Base-by-base conservation (phyloP, 2,888 invertebrate genomes). In the Epirrhoe alternata region DNA sequence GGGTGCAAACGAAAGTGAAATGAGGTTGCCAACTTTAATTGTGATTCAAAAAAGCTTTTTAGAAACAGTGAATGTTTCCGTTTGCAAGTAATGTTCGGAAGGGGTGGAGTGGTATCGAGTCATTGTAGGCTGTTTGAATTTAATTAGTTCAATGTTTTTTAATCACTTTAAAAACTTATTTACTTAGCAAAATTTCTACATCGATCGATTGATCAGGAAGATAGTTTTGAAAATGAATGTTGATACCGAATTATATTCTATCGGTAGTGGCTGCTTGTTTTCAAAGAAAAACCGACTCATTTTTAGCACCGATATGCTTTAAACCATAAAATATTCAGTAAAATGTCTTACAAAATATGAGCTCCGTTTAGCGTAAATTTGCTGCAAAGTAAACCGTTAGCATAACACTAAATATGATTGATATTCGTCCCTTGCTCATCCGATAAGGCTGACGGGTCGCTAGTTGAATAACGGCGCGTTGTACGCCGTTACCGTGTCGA, bases 401-500 rank as follows among this genome's bases (percentile, higher is more conserved):
- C 64, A 64, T 57, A 64, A 54, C 57, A 64, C 64, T 61, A 67
- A 67, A 59, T 69, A 72, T 72, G 74, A 72, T 74, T 74, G 74
- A 74, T 74, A 74, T 74, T 68, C 74, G 64, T 57, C 64, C 68
- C 64, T 64, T 58, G 67, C 64, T 64, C 64, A 67, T 65, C 66
- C 71, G 72, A 73, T 68, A 69, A 53, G 64, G 58, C 59, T 51
- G 65, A 47, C 66, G 42, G 47, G 49, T 53, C 60, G 68, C 74
- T 56, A 63, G 63, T 63, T 66, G 51, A 66, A 66, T 59, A 54
- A 59, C 59, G 38, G 31, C 50, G 17, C 57, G 63, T 57, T 57
- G 51, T 38, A 17, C 33, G 33, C 49, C 49, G 38, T 64, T 54
- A 54, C 55, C 54, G 59, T 54, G 59, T 64, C 67, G 61, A 66